Evolutionary conservation across 2,888 invertebrate genomes (phyloP), one percentile per base, ranked within the genome.

Genomic region (Athripsodes cinereus): DNA sequence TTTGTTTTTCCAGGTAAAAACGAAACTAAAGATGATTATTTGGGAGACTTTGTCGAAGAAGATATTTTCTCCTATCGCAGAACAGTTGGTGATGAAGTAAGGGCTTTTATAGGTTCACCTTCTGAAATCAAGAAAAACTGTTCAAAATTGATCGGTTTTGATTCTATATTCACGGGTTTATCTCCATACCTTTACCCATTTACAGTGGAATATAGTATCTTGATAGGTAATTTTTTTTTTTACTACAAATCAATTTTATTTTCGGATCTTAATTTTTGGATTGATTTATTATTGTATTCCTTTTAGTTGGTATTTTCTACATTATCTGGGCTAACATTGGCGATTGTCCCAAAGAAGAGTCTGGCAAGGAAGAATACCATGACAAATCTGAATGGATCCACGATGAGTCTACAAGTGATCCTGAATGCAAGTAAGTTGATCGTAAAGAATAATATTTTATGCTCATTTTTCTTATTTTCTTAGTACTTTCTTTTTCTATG

Each of bases 151-250:
- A 69, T 67, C 1, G 75, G 79, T 11, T 68, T 83, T 53, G 74
- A 70, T 52, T 67, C 73, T 1, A 79, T 84, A 53, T 76, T 78
- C 62, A 77, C 80, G 67, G 79, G 82, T 67, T 83, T 86, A 66
- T 86, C 88, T 1, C 88, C 89, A 0, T 90, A 90, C 69, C 74
- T 91, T 16, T 90, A 87, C 67, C 90, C 90, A 0, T 90, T 90
- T 70, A 87, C 85, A 63, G 87, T 90, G 22, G 87, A 90, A 71
- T 90, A 87, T 72, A 88, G 87, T 71, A 86, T 90, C 67, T 81
- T 90, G 59, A 85, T 88, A 56, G 86, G 86, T 85, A 73, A 72
- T 72, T 65, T 10, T 31, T 13, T 52, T 8, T 20, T n/a, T n/a
- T n/a, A n/a, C n/a, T n/a, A n/a, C n/a, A n/a, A n/a, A n/a, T n/a